A percentile compares a stretch with the other conserved stretches of the same genome.
Conservation (phyloP, 2,888 invertebrate genomes). For the Nymphalis c-album region DNA sequence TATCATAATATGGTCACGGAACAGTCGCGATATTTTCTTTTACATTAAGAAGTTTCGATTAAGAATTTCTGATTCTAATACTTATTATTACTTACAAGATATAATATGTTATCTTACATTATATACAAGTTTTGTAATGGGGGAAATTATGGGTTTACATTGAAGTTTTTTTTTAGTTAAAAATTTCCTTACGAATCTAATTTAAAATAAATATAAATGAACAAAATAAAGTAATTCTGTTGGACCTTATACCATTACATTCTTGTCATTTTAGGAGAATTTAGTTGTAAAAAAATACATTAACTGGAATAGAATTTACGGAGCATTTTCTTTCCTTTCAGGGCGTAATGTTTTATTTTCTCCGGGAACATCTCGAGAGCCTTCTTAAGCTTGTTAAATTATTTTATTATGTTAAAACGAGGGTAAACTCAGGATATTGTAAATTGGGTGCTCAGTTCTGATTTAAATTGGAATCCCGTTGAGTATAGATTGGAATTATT, state of each 20-base stretch:
- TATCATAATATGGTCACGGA: no score
- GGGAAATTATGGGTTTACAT: no score
- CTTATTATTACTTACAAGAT: no score
- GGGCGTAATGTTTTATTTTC: slow-evolving; percentile 26
- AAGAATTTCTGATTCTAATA: no score
- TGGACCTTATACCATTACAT: neutral
- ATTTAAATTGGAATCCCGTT: slow-evolving; percentile 25
- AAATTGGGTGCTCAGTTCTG: slow-evolving; percentile 21
- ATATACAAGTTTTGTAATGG: no score
- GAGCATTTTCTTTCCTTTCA: slow-evolving; percentile 16
- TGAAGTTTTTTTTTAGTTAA: no score
- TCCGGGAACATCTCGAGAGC: slow-evolving; percentile 19
- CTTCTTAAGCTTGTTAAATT: slow-evolving; percentile 32
- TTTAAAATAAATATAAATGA: no score
- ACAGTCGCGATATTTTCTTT: no score
- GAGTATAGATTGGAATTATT: neutral
- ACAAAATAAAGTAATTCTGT: no score
- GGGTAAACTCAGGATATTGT: slow-evolving; percentile 27
- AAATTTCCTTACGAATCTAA: no score
- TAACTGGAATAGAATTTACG: slow-evolving; percentile 10
- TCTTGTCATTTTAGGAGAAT: neutral
- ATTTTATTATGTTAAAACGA: slow-evolving; percentile 33
- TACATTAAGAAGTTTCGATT: no score
- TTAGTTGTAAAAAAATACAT: neutral
- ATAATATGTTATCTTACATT: no score